These are phyloP conservation scores for Crotalus viridis DNA, from an alignment of 2,113 vertebrate genomes.

Conservation along the genomic window DNA sequence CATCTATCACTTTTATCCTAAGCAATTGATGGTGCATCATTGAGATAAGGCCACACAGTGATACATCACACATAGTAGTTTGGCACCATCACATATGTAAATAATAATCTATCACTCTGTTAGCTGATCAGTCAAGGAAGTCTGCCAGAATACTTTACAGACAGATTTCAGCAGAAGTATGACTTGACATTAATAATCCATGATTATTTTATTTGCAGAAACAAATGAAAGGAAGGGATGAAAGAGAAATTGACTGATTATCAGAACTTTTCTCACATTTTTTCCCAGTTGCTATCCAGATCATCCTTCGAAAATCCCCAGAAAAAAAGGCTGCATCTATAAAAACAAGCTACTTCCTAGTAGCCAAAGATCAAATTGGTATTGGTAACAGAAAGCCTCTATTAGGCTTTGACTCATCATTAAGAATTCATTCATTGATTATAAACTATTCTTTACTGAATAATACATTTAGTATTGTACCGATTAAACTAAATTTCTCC, in stretches of 20 bases:
- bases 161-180: conserved; percentile 60
- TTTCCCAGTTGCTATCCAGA: background rate
- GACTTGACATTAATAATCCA: conserved; percentile 65
- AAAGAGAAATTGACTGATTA: conserved; percentile 40
- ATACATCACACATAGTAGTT: conserved; percentile 43
- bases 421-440: background rate
- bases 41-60: conserved; percentile 45
- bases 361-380: background rate
- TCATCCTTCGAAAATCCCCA: background rate
- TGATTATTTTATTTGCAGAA: conserved; percentile 67
- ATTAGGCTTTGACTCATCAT: background rate
- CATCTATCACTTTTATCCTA: conserved; percentile 46
- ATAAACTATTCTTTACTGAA: background rate
- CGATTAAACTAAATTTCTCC: background rate
- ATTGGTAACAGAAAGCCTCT: background rate
- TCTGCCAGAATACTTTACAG: conserved; percentile 45
- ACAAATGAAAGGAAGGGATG: conserved; percentile 28
- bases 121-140: conserved; percentile 61
- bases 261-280: conserved; percentile 39
- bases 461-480: background rate
- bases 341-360: background rate
- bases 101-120: conserved; percentile 21
- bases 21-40: conserved; percentile 38
- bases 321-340: background rate
- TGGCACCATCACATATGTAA: conserved; percentile 58